phyloP scores from a whole-genome alignment of 1,140 invertebrate species.

The Glomeris maerens region DNA sequence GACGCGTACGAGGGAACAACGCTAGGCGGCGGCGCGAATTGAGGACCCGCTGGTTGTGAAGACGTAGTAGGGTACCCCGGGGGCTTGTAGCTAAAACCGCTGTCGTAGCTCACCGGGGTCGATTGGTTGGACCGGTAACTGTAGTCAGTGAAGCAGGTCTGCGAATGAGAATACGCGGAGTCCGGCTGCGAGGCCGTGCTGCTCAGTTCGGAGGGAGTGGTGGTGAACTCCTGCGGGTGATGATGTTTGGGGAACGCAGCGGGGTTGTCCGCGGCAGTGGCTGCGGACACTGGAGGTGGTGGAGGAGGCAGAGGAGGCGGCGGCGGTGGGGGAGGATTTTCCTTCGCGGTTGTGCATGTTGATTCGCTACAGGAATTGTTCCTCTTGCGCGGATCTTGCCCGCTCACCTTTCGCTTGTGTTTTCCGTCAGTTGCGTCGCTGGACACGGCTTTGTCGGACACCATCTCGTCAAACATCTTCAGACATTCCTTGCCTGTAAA shows the following conservation, averaged over 20 bases:
- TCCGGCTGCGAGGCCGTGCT: constrained; percentile 16
- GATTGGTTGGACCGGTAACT: constrained; percentile 15
- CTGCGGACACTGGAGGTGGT: neutral
- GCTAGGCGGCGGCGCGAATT: constrained; percentile 13
- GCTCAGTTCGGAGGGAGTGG: constrained; percentile 9
- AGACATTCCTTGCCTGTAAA: constrained; percentile 26
- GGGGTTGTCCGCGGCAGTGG: neutral
- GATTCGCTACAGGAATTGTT: neutral
- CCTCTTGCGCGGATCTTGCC: neutral
- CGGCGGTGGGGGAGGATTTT: constrained; percentile 4
- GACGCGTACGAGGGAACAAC: constrained; percentile 21
- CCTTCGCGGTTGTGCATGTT: neutral
- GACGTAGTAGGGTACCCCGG: neutral
- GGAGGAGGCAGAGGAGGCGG: constrained; percentile 10
- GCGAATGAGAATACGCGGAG: constrained; percentile 14
- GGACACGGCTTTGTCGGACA: neutral
- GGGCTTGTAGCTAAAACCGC: constrained; percentile 9
- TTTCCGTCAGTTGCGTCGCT: constrained; percentile 26
- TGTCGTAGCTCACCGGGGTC: constrained; percentile 18
- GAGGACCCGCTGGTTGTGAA: neutral
- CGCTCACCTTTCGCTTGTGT: neutral
- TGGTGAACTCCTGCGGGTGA: neutral
- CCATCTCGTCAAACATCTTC: constrained; percentile 48
- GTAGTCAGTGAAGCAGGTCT: constrained; percentile 16
- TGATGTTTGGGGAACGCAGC: neutral